These are phyloP conservation scores for Parazoanthus darwini DNA, from an alignment of 92 coral and sea anemone genomes.

Conservation along the genomic window DNA sequence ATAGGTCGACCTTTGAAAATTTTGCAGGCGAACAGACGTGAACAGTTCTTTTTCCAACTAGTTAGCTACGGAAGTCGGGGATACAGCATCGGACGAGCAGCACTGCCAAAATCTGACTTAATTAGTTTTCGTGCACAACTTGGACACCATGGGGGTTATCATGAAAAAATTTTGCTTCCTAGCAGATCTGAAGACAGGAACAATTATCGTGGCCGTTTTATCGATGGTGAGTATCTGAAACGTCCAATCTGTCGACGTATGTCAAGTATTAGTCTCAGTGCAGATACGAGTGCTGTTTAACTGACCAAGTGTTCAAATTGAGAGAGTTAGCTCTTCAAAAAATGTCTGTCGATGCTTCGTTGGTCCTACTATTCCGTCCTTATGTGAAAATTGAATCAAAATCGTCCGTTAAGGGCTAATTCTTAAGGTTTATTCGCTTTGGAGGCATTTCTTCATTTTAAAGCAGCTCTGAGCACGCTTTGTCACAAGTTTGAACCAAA, in stretches of 20 bases:
- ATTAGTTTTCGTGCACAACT: no score
- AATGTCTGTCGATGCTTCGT: background rate
- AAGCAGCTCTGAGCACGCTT: background rate
- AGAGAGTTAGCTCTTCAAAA: background rate
- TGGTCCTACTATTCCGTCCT: background rate
- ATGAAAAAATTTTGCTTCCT: slow-evolving; percentile 39
- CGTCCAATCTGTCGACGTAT: background rate
- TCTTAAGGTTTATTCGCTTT: background rate
- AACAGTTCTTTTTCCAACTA: background rate
- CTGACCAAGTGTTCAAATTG: background rate
- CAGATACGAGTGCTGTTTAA: background rate
- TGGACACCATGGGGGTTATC: slow-evolving; percentile 28
- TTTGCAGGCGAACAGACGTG: background rate
- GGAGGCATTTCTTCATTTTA: background rate
- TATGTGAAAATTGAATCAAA: background rate
- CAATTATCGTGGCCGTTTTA: slow-evolving; percentile 27
- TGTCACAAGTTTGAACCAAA: background rate
- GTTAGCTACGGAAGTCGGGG: background rate
- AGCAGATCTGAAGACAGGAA: slow-evolving; percentile 31
- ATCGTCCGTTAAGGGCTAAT: background rate
- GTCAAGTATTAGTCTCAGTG: background rate
- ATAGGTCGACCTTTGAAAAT: background rate
- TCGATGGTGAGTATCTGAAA: slow-evolving; percentile 20
- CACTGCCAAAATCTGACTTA: background rate
- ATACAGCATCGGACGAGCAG: background rate